Conservation (phyloP, 1,140 invertebrate genomes). For the Drosophila melanogaster region DNA sequence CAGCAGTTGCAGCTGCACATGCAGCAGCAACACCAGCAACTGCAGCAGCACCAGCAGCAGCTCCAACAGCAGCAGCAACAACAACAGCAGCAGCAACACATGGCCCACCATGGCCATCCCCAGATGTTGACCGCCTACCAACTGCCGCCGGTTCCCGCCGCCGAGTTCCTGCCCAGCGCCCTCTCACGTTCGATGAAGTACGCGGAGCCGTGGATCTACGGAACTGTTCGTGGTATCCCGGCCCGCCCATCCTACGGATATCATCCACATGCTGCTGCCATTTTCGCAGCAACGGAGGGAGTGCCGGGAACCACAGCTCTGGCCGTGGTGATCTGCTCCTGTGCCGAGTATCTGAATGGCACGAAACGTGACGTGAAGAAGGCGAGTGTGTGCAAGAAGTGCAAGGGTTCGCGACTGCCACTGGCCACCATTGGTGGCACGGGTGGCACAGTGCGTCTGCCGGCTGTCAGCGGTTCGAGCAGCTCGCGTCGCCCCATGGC, state of each 20-base stretch:
- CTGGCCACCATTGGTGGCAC: constrained; percentile 86
- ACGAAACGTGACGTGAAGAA: constrained; percentile 90
- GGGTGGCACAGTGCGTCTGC: constrained; percentile 87
- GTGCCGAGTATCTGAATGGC: constrained; percentile 90
- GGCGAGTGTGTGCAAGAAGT: constrained; percentile 90
- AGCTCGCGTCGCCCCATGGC: constrained; percentile 77
- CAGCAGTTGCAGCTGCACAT: constrained; percentile 71
- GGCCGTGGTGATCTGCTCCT: constrained; percentile 90
- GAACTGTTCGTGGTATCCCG: constrained; percentile 87
- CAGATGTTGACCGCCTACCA: constrained; percentile 61
- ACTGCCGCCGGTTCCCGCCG: constrained; percentile 55
- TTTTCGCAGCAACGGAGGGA: constrained; percentile 82
- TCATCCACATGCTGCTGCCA: constrained; percentile 86
- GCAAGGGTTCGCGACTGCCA: constrained; percentile 90
- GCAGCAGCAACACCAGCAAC: constrained; percentile 54
- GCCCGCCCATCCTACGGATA: constrained; percentile 85
- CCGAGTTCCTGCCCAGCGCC: constrained; percentile 85
- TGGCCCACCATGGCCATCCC: constrained; percentile 51
- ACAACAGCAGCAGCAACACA: constrained; percentile 61
- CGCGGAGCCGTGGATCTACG: constrained; percentile 92
- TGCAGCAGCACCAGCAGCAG: constrained; percentile 39
- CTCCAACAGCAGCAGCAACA: constrained; percentile 54
- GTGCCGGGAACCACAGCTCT: constrained; percentile 81
- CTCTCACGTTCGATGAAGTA: constrained; percentile 93
- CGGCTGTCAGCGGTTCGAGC: constrained; percentile 81